A percentile compares a stretch with the other conserved stretches of the same genome.
These are phyloP conservation scores for Seriola rivoliana DNA, from an alignment of 2,113 vertebrate species.

Conservation along the genomic window DNA sequence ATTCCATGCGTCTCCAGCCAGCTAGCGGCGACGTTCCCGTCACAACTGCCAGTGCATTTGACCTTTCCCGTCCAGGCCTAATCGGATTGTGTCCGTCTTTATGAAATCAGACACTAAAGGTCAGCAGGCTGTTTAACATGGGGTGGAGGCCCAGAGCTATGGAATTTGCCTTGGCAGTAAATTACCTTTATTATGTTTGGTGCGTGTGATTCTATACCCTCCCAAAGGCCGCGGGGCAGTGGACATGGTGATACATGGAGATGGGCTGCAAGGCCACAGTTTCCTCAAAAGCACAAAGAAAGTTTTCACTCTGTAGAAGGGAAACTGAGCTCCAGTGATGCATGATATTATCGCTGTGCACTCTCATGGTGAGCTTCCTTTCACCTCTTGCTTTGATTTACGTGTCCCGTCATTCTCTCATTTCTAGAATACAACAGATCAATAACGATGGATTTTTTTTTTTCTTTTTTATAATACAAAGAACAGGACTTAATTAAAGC, in stretches of 20 bases:
- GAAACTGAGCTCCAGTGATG: not conserved
- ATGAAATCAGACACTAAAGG: conserved; percentile 97
- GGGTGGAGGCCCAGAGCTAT: conserved; percentile 91
- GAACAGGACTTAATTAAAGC: not conserved
- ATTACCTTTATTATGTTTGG: conserved; percentile 97
- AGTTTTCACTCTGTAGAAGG: not conserved
- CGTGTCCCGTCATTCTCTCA: conserved; percentile 1
- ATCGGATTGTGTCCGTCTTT: conserved; percentile 97
- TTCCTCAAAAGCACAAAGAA: conserved; percentile 42
- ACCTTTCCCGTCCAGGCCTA: conserved; percentile 95
- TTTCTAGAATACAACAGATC: not conserved
- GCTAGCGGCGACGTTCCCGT: conserved; percentile 87
- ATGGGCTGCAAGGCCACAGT: conserved; percentile 24
- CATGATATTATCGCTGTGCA: conserved; percentile 3
- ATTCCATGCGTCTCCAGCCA: conserved; percentile 71
- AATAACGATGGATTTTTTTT: not conserved
- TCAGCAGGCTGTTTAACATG: conserved; percentile 94
- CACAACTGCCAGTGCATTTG: conserved; percentile 92
- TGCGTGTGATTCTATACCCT: conserved; percentile 71
- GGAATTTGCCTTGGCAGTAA: conserved; percentile 96
- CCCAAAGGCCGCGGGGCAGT: conserved; percentile 58
- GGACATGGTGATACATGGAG: conserved; percentile 61
- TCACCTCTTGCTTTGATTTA: conserved; percentile 40
- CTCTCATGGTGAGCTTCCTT: conserved; percentile 13
- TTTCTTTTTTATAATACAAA: not conserved